phyloP scores from a whole-genome alignment of 2,113 vertebrate genomes.

The Dryoscopus gambensis region DNA sequence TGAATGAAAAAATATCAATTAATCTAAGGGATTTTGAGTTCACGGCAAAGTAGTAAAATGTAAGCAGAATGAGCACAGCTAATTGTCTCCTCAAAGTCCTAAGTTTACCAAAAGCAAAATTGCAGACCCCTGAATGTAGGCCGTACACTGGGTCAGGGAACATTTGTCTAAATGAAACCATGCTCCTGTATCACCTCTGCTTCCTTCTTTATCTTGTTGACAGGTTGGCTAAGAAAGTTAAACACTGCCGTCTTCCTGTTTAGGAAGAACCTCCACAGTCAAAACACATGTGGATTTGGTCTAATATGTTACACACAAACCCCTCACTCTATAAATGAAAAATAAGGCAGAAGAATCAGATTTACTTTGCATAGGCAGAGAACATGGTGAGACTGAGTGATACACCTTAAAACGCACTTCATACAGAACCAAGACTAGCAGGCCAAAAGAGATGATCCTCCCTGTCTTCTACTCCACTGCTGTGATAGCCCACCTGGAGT shows the following conservation, averaged over 20 bases:
- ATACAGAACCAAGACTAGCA: neutral
- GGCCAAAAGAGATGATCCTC: neutral
- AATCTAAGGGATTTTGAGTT: neutral
- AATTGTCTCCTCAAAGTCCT: neutral
- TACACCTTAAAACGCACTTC: neutral
- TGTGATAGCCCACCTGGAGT: neutral
- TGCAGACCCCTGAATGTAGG: neutral
- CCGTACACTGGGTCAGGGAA: neutral
- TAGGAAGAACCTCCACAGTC: neutral
- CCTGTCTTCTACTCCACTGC: neutral
- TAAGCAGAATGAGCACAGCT: neutral
- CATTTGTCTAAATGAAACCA: neutral
- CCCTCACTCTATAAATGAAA: neutral
- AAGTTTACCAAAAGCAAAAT: neutral
- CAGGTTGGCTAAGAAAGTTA: neutral
- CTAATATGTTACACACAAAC: fast-evolving
- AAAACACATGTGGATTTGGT: neutral
- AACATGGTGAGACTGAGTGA: neutral
- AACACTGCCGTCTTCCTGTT: neutral
- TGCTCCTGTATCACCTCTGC: neutral
- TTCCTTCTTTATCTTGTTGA: neutral
- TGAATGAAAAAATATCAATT: neutral
- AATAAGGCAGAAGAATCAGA: neutral
- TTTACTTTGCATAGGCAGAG: neutral
- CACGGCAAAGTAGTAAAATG: neutral